Evolutionary conservation across 2,113 vertebrate species (phyloP), one percentile per base, ranked within the genome.

Genomic region (Pitta sordida): DNA sequence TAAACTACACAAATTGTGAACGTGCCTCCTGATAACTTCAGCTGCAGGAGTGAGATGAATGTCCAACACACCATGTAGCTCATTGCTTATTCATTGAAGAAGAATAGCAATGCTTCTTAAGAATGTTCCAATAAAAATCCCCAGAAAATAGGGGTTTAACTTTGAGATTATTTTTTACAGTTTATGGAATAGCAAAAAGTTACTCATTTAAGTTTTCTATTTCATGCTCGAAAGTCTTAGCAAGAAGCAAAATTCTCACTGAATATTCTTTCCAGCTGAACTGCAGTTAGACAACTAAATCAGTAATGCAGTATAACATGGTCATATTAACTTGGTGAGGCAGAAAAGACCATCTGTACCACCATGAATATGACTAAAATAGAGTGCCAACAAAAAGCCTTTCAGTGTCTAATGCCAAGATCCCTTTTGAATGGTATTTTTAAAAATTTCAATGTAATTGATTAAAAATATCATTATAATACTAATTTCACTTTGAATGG

Each of bases 271-370:
- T 98, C 97, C 83, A 86, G 96, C 65, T 98, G 97, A 98, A 93
- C 88, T 96, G 77, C 77, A 88, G 77, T 91, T 94, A 97, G 97
- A 98, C 96, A 97, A 85, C 97, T 97, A 96, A 97, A 97, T 98
- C 96, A 97, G 94, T 97, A 97, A 98, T 97, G 91, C 89, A 96
- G 82, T 94, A 92, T 84, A 98, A 96, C 97, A 51, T 95, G 95
- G 88, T 95, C 96, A 93, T 95, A 95, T 98, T 97, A 97, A 97
- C 68, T 68, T 96, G 96, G 87, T 96, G 97, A 95, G 95, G 97
- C 97, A 97, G 96, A 98, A 97, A 96, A 95, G 85, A 90, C 96
- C 97, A 97, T 98, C 97, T 97, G 97, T 86, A 96, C 79, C 84
- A 97, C 92, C 92, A 96, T 94, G 90, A 84, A 90, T 91, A 70